Evolutionary conservation across 2,888 invertebrate genomes (phyloP), one percentile per base, ranked within the genome.

Genomic region (Noctua comes): DNA sequence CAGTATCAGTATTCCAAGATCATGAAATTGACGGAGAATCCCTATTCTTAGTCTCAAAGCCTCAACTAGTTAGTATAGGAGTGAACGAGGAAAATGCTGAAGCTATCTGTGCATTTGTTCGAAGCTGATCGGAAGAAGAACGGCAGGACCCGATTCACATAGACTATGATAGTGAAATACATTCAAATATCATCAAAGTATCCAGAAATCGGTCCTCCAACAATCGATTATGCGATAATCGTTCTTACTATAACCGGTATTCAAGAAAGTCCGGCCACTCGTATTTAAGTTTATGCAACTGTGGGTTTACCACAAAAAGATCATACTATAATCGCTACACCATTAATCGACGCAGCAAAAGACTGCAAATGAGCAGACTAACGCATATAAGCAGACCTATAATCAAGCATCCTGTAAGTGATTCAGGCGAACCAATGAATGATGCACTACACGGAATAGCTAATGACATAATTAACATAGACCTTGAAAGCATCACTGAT

Each of bases 21-120:
- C 95, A 96, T 76, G 96, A 96, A 82, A 95, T 96, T 0, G 96
- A 96, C 16, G 96, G 96, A 0, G 96, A 96, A 73, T 95, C 96
- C 0, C 75, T 96, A 2, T 93, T 94, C 54, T 87, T 96, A 0
- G 96, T 95, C 0, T 93, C 95, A 0, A 95, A 93, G 69, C 89
- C 91, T 0, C 96, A 96, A 83, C 90, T 96, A 0, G 77, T 94
- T 0, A 91, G 89, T 0, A 96, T 96, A 10, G 96, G 96, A 3
- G 92, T 96, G 0, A 90, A 90, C 1, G 96, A 96, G 10, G 89
- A 90, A 4, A 95, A 96, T 31, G 95, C 96, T 0, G 94, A 95
- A 6, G 72, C 91, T 0, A 94, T 96, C 3, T 92, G 93, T 72
- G 92, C 93, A 16, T 96, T 95, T 82, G 91, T 94, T 27, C 93